phyloP scores from a whole-genome alignment of 1,140 invertebrate genomes.

The Cotesia vestalis region DNA sequence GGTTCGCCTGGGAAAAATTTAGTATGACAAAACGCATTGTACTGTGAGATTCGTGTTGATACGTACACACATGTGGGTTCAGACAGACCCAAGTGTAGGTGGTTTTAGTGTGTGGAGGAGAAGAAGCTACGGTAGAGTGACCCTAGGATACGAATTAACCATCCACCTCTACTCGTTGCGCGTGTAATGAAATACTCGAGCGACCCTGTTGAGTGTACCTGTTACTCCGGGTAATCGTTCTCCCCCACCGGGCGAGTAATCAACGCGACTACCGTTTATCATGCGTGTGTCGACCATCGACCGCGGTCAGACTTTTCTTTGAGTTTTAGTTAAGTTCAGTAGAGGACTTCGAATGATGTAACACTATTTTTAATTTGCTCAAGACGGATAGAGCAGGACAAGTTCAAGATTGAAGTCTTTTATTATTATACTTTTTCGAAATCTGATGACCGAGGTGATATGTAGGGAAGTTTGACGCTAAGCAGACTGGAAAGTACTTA shows the following conservation, averaged over 20 bases:
- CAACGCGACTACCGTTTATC: conserved; percentile 24
- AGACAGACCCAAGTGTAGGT: background rate
- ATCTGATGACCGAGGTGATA: background rate
- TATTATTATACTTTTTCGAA: too few species aligned
- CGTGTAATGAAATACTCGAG: conserved; percentile 43
- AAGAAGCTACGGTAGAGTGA: conserved; percentile 63
- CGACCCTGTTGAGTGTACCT: conserved; percentile 47
- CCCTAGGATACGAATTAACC: conserved; percentile 61
- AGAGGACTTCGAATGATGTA: conserved; percentile 34
- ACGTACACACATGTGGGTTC: conserved; percentile 9
- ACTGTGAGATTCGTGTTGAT: conserved; percentile 31
- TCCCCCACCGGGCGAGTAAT: conserved; percentile 19
- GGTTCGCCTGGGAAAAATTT: conserved; percentile 63
- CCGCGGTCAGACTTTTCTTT: too few species aligned
- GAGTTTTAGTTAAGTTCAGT: conserved; percentile 31
- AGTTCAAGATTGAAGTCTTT: too few species aligned
- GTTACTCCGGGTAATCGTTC: conserved; percentile 52
- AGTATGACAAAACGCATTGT: conserved; percentile 38
- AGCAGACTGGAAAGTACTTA: conserved; percentile 46
- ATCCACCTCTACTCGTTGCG: conserved; percentile 45
- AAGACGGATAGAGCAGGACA: too few species aligned
- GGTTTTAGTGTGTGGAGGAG: background rate
- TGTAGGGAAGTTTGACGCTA: conserved; percentile 29
- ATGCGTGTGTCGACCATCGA: conserved; percentile 14
- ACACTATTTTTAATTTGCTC: conserved; percentile 3